These are phyloP conservation scores for Drosophila novamexicana DNA, from an alignment of 1,140 invertebrate species.

Conservation along the genomic window DNA sequence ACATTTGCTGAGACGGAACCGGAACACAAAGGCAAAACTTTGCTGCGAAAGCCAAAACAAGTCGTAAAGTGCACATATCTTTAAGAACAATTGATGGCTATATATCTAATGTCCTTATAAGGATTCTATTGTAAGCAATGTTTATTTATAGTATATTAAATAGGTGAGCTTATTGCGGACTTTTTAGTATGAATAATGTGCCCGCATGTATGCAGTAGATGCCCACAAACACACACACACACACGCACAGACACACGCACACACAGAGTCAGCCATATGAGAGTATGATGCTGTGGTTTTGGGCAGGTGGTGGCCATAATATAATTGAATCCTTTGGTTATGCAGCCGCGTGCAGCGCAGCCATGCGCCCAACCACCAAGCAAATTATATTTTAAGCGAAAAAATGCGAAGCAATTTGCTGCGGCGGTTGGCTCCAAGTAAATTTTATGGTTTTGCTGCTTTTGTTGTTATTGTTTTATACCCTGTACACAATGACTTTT, in stretches of 20 bases:
- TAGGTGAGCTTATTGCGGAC: constrained; percentile 6
- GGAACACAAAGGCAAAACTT: constrained; percentile 60
- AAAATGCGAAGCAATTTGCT: constrained; percentile 58
- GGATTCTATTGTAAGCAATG: neutral
- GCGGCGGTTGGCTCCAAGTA: constrained; percentile 52
- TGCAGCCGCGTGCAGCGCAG: constrained; percentile 38
- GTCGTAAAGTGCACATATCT: constrained; percentile 23
- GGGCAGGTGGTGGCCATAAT: constrained; percentile 61
- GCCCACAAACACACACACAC: neutral
- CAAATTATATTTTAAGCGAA: constrained; percentile 71
- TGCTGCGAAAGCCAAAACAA: constrained; percentile 40
- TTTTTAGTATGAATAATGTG: constrained; percentile 19
- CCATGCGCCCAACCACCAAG: constrained; percentile 34
- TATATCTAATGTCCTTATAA: constrained; percentile 8
- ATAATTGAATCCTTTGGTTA: constrained; percentile 74
- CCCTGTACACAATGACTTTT: neutral
- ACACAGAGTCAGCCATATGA: neutral
- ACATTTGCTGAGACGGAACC: constrained; percentile 35
- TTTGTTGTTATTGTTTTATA: constrained; percentile 19
- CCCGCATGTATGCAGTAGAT: neutral
- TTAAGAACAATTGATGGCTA: constrained; percentile 16
- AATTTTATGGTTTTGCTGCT: constrained; percentile 53
- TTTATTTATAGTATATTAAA: neutral
- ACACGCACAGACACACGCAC: constrained; percentile 3
- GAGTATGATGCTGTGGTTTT: constrained; percentile 37